Evolutionary conservation across 1,140 invertebrate species (phyloP).

Genomic region (Pseudomyrmex gracilis): DNA sequence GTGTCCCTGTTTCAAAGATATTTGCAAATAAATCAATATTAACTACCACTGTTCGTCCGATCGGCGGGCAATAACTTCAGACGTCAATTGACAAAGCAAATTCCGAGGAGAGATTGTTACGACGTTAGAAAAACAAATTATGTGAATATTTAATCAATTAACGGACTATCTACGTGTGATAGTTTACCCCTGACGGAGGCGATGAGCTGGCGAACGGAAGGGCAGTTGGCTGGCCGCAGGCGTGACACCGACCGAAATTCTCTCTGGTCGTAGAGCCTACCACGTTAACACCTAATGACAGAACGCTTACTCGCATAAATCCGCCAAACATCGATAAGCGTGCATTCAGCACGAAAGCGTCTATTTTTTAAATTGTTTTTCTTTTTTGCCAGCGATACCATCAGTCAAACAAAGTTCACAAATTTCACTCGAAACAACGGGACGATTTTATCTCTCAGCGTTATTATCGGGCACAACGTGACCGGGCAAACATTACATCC

Average conservation of each 20-base stretch:
- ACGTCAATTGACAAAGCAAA: background rate
- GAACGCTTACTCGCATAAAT: constrained; percentile 30
- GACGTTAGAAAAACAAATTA: too few relatives aligned
- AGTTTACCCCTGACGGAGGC: constrained; percentile 84
- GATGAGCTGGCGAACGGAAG: constrained; percentile 85
- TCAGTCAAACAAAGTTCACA: too few relatives aligned
- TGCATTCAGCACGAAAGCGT: background rate
- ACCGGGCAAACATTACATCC: too few relatives aligned
- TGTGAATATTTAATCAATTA: background rate
- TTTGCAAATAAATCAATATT: constrained; percentile 55
- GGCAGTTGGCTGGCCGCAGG: constrained; percentile 89
- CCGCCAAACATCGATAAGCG: constrained; percentile 1
- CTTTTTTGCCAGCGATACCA: background rate
- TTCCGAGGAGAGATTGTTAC: background rate
- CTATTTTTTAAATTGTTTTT: background rate
- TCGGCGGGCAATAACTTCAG: background rate
- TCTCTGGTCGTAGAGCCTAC: constrained; percentile 85
- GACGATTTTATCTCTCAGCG: too few relatives aligned
- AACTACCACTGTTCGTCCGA: constrained; percentile 2
- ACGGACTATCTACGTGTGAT: constrained; percentile 12
- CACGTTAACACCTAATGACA: constrained; percentile 78
- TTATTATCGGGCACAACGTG: too few relatives aligned
- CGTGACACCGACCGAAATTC: constrained; percentile 90
- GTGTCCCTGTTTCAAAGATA: constrained; percentile 73
- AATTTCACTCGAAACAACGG: too few relatives aligned